phyloP scores from a whole-genome alignment of 1,140 invertebrate species.

The Drosophila tani region DNA sequence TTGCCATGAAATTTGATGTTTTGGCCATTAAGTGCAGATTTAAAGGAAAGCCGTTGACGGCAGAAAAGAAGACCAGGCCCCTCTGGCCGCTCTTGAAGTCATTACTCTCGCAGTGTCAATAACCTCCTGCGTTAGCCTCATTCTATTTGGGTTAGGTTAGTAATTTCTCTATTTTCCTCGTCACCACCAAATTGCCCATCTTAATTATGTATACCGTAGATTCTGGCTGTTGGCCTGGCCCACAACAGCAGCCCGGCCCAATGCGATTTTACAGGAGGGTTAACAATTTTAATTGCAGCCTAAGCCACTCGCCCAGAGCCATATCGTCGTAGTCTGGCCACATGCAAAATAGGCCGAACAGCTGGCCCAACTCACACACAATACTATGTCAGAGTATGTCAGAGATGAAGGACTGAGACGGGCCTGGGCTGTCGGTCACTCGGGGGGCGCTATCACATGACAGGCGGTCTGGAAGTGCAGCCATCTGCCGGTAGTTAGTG shows the following conservation, averaged over 20 bases:
- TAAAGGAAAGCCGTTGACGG: slow-evolving; percentile 32
- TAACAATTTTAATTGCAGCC: slow-evolving; percentile 74
- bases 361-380: slow-evolving; percentile 59
- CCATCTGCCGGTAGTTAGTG: slow-evolving; percentile 48
- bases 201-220: slow-evolving; percentile 67
- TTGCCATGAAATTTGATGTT: slow-evolving; percentile 58
- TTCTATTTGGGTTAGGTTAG: slow-evolving; percentile 30
- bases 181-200: slow-evolving; percentile 50
- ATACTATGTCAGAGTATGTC: slow-evolving; percentile 11
- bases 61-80: neutral
- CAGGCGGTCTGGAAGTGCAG: slow-evolving; percentile 33
- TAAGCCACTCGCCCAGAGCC: slow-evolving; percentile 39
- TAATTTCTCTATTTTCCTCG: slow-evolving; percentile 49
- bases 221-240: slow-evolving; percentile 9
- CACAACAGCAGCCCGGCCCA: slow-evolving; percentile 27
- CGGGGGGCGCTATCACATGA: slow-evolving; percentile 13
- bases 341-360: slow-evolving; percentile 64
- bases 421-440: neutral
- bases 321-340: slow-evolving; percentile 19
- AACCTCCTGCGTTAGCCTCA: slow-evolving; percentile 59
- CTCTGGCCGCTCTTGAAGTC: slow-evolving; percentile 22
- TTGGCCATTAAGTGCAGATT: slow-evolving; percentile 65
- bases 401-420: slow-evolving; percentile 6
- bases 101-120: slow-evolving; percentile 56
- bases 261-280: slow-evolving; percentile 73